Evolutionary conservation across 2,888 invertebrate species (phyloP), one percentile per base, ranked within the genome.

Genomic region (Drosophila heteroneura): DNA sequence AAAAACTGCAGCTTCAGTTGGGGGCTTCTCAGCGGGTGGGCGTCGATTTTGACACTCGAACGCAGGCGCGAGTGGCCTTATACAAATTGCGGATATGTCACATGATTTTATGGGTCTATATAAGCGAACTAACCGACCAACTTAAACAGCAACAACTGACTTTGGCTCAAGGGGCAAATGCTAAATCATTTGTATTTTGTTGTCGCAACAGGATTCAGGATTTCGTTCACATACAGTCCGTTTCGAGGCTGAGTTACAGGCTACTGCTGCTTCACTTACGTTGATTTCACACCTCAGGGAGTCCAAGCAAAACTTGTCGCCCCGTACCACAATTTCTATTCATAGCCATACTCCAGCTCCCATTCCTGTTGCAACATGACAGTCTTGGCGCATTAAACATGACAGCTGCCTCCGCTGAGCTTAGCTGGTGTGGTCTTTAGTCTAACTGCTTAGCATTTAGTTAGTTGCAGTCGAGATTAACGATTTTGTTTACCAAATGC

Each of bases 71-170:
- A 76, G 69, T 75, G 63, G 77, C 73, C 78, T 88, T 91, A 85
- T 90, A 85, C 57, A 89, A 89, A 91, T 91, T 90, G 88, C 89
- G 91, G 91, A 91, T 90, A 89, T 89, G 88, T 89, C 88, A 90
- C 89, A 90, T 56, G 89, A 91, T 74, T 89, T 89, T 89, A 88
- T 88, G 82, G 66, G 79, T 76, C 79, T 76, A 67, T 68, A 60
- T 59, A 62, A 62, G 57, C 53, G 30, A 30, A 7, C 14, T 16
- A 47, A 47, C 14, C 47, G 51, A 51, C 26, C 79, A 72, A 61
- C 28, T 26, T 32, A 19, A 60, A 35, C 49, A 35, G 22, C 54
- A 56, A 35, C 37, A 56, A 6, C 56, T 19, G 49, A 26, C 47
- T 49, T 59, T 32, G 14, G 32, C 49, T 66, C 79, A 35, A 54